Percentiles rank a stretch among this genome's conserved stretches.
These are phyloP conservation scores for Ctenosaura bakeri DNA, from an alignment of 2,797 vertebrate species.

Conservation along the genomic window DNA sequence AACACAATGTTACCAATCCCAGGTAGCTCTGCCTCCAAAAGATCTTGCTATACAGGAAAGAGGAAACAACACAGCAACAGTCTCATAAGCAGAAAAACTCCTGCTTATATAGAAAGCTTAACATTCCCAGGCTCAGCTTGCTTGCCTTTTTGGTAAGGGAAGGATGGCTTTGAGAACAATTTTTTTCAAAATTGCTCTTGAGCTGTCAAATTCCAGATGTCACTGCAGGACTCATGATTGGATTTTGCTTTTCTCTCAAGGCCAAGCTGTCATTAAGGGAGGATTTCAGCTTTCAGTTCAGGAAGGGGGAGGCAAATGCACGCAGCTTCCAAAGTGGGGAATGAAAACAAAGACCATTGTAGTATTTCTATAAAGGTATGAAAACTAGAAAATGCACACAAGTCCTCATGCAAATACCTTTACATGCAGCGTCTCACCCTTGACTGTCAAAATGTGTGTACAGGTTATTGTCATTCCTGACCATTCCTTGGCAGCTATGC, in stretches of 20 bases:
- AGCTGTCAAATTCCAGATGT: constrained; percentile 24
- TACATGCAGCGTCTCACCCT: not conserved
- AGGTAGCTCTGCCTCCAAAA: not conserved
- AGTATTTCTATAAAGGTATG: not conserved
- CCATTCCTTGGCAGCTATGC: not conserved
- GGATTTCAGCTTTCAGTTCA: constrained; percentile 4
- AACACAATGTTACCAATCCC: too few relatives aligned
- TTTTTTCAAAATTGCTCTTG: not conserved
- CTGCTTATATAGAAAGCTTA: not conserved
- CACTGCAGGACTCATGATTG: not conserved
- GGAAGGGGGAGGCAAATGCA: not conserved
- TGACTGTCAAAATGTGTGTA: not conserved
- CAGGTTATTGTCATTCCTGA: constrained; percentile 7
- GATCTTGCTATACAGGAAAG: not conserved
- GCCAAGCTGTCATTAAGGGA: constrained; percentile 13
- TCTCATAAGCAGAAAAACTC: not conserved
- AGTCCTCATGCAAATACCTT: constrained; percentile 9
- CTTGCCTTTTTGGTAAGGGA: constrained; percentile 16
- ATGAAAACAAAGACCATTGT: not conserved
- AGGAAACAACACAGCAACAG: not conserved
- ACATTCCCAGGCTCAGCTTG: not conserved
- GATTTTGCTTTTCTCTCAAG: constrained; percentile 32
- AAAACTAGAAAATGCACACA: constrained; percentile 10
- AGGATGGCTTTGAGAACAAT: not conserved
- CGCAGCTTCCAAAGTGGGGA: not conserved